A percentile compares a stretch with the other conserved stretches of the same genome.
Evolutionary conservation across 2,888 invertebrate species (phyloP).

Genomic region (Lasioglossum villosulum): DNA sequence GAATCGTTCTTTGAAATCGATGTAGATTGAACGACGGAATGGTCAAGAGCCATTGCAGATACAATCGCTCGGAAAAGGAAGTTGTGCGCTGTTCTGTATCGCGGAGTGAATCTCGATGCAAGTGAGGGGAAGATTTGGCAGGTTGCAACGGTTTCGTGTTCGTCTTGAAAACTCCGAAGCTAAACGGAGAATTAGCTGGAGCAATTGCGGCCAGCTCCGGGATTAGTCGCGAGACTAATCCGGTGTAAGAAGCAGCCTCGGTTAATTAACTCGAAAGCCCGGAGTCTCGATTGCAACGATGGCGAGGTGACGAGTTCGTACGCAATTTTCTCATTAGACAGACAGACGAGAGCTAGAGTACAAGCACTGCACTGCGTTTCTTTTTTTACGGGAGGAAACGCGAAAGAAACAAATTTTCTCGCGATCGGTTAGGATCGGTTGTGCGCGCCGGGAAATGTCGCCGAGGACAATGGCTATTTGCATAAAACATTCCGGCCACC

Average conservation of each 20-base stretch:
- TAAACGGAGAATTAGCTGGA: background rate
- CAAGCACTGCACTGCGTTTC: constrained; percentile 3
- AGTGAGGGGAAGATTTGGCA: background rate
- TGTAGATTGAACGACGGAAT: background rate
- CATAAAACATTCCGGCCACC: constrained; percentile 78
- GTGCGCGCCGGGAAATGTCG: constrained; percentile 71
- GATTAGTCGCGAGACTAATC: constrained; percentile 9
- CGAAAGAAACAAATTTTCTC: constrained; percentile 68
- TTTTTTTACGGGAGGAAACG: constrained; percentile 41
- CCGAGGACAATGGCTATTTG: constrained; percentile 77
- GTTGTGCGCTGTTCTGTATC: background rate
- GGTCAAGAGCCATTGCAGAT: background rate
- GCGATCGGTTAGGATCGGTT: constrained; percentile 41
- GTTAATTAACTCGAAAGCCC: constrained; percentile 64
- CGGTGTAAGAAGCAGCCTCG: constrained; percentile 51
- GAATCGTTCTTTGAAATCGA: background rate
- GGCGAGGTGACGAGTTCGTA: constrained; percentile 21
- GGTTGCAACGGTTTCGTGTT: background rate
- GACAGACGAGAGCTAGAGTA: background rate
- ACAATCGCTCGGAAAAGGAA: background rate
- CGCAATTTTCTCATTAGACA: constrained; percentile 53
- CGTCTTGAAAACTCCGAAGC: background rate
- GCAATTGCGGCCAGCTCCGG: constrained; percentile 28
- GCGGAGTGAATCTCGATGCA: background rate
- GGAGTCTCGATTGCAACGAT: constrained; percentile 61